These are phyloP conservation scores for Maconellicoccus hirsutus DNA, from an alignment of 1,140 invertebrate species.

Conservation along the genomic window DNA sequence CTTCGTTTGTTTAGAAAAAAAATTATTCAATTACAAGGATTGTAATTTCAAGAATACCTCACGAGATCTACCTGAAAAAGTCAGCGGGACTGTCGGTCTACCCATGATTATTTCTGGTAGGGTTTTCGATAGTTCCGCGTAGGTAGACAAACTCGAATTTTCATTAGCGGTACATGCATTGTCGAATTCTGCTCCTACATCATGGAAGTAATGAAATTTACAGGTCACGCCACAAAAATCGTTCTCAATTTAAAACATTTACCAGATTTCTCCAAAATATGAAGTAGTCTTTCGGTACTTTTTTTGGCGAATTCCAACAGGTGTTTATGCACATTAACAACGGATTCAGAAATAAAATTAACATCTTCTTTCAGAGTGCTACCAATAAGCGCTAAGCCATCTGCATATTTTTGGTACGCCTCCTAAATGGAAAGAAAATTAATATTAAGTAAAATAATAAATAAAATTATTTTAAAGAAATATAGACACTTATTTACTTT, in stretches of 20 bases:
- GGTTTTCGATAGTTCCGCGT: background rate
- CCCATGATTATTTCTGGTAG: background rate
- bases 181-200: too few relatives aligned
- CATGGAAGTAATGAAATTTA: too few relatives aligned
- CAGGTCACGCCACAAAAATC: too few relatives aligned
- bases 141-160: background rate
- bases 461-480: background rate
- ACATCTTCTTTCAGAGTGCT: background rate
- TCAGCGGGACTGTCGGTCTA: background rate
- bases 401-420: slow-evolving; percentile 1
- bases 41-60: background rate
- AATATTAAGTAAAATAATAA: background rate
- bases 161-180: background rate
- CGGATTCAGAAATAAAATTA: background rate
- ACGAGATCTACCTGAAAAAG: background rate
- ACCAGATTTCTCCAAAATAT: background rate
- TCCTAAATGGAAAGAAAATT: background rate
- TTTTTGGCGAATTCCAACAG: slow-evolving; percentile 13
- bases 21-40: background rate
- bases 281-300: background rate
- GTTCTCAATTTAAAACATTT: background rate
- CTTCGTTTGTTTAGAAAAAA: background rate
- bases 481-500: background rate
- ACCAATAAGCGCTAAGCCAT: background rate
- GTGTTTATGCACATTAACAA: slow-evolving; percentile 10